These are phyloP conservation scores for Leptarthrus brevirostris DNA, from an alignment of 2,888 invertebrate species.

Conservation along the genomic window DNA sequence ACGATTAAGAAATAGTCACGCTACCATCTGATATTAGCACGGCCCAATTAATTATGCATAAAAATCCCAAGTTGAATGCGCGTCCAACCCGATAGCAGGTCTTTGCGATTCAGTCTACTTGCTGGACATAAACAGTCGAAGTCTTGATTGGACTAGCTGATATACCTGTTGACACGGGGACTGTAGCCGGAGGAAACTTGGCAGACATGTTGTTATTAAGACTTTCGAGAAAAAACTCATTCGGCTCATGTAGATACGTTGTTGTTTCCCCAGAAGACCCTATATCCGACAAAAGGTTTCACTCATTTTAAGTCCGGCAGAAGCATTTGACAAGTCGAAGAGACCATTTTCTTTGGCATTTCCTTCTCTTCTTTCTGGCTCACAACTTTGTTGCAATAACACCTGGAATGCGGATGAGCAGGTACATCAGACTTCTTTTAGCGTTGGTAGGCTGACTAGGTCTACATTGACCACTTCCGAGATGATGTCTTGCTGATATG, in stretches of 20 bases:
- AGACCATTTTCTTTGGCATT: neutral
- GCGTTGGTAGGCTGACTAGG: slow-evolving; percentile 20
- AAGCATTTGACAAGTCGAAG: neutral
- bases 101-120: neutral
- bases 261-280: neutral
- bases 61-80: slow-evolving; percentile 7
- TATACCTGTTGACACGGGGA: neutral
- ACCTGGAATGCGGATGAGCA: slow-evolving; percentile 38
- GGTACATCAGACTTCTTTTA: slow-evolving; percentile 24
- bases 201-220: neutral
- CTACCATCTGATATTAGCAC: slow-evolving; percentile 5
- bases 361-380: no score
- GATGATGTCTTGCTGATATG: slow-evolving; percentile 3
- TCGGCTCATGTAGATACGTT: neutral
- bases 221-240: neutral
- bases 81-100: neutral
- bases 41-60: slow-evolving; percentile 31
- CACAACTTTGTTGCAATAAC: slow-evolving; percentile 8
- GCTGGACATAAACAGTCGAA: neutral
- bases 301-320: neutral
- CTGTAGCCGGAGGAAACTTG: no score
- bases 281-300: neutral
- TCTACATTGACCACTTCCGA: slow-evolving; percentile 18
- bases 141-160: neutral
- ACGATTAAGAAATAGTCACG: neutral